Evolutionary conservation across 2,113 vertebrate species (phyloP), one percentile per base, ranked within the genome.

Genomic region (Aldabrachelys gigantea): DNA sequence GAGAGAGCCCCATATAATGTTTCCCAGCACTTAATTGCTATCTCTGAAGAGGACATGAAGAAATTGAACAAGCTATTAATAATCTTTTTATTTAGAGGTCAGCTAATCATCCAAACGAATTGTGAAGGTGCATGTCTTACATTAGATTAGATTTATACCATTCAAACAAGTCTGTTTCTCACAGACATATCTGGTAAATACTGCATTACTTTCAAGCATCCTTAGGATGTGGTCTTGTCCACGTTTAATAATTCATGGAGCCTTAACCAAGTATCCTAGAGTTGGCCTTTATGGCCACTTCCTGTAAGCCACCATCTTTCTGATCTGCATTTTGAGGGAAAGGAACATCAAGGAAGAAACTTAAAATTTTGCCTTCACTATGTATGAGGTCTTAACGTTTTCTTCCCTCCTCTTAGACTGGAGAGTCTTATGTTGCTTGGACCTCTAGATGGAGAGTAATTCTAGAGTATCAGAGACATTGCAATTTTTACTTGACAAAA

Each of bases 1-100:
- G 95, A 93, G 90, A 94, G 85, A 0, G 10, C 90, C 95, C 93
- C 94, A 94, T 89, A 92, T 57, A 80, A 31, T 86, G 85, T 95
- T 88, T 16, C 82, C 79, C 65, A 72, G 90, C 93, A 24, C 62
- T 35, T 54, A 86, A 19, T 41, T 44, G 2, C 83, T 80, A 11
- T 5, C 59, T 35, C 78, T 57, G 41, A 81, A 85, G 82, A 91
- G 4, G 19, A 35, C 79, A 17, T 85, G 79, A 96, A 80, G 76
- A 89, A 94, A 69, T 5, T 16, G 54, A 89, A 62, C n/a, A 53
- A 89, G 84, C 8, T 3, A 82, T 96, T 84, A 89, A 0, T 87
- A 10, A 10, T 96, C 92, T 92, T 72, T 35, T 0, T 35, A 84
- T 75, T 87, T 3, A 85, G 87, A 69, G 47, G 12, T 38, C 56